These are phyloP conservation scores for Diachrysia chrysitis DNA, from an alignment of 2,888 invertebrate species.

Conservation along the genomic window DNA sequence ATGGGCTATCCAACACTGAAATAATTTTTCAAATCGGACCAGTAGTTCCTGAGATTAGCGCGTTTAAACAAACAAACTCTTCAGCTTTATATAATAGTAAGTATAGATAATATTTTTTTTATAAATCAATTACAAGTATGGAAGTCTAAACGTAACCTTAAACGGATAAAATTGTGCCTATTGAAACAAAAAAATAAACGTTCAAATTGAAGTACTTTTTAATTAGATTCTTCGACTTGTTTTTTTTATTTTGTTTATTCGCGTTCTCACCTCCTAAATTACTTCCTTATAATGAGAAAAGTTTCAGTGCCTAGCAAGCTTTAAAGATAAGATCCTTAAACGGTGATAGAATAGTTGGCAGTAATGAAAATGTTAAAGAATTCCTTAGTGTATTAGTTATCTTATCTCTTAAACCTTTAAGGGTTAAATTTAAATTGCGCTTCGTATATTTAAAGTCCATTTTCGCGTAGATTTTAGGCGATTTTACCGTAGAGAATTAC, in stretches of 20 bases:
- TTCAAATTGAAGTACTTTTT: conserved; percentile 68
- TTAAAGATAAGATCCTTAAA: conserved; percentile 61
- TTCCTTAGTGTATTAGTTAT: conserved; percentile 42
- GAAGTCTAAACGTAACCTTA: conserved; percentile 32
- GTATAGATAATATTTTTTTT: too few relatives aligned
- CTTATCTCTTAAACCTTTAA: conserved; percentile 46
- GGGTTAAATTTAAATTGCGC: conserved; percentile 29
- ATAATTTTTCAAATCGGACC: too few relatives aligned
- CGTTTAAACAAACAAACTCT: too few relatives aligned
- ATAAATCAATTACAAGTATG: neutral
- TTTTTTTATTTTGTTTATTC: conserved; percentile 67
- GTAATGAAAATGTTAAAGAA: conserved; percentile 49
- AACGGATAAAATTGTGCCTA: conserved; percentile 54
- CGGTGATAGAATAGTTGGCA: conserved; percentile 59
- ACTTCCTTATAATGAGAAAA: conserved; percentile 78
- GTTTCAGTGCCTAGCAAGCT: conserved; percentile 62
- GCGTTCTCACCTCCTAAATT: conserved; percentile 71
- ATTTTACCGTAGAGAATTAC: too few relatives aligned
- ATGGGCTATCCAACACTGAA: too few relatives aligned
- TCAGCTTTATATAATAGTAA: too few relatives aligned
- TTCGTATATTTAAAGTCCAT: conserved; percentile 26
- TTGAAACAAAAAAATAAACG: conserved; percentile 61
- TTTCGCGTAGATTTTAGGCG: neutral
- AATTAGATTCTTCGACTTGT: conserved; percentile 74
- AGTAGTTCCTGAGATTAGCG: too few relatives aligned